Conservation (phyloP, 2,113 vertebrate genomes). For the Odontophorus gujanensis region DNA sequence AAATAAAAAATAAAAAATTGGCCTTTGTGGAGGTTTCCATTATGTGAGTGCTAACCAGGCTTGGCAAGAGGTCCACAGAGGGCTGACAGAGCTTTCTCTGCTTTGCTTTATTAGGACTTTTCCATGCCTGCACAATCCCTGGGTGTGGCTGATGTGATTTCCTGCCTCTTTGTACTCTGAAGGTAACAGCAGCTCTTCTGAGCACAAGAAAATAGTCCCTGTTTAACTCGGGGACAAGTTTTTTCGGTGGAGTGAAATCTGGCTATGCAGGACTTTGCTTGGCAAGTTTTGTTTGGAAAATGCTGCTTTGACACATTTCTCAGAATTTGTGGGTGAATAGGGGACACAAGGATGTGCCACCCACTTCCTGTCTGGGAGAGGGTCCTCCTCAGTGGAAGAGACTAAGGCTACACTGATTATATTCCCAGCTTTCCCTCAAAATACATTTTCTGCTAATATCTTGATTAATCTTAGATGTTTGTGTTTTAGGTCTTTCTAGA, state of each 20-base stretch:
- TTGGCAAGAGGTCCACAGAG: background rate
- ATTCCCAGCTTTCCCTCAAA: background rate
- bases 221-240: rapidly evolving
- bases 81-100: background rate
- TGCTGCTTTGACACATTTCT: background rate
- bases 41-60: background rate
- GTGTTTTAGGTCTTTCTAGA: background rate
- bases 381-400: background rate
- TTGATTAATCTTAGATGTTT: background rate
- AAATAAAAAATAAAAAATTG: background rate
- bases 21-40: background rate
- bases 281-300: background rate
- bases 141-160: slow-evolving; percentile 58
- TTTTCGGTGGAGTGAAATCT: background rate
- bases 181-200: background rate
- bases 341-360: background rate
- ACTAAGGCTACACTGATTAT: background rate
- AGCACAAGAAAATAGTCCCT: background rate
- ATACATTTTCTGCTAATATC: background rate
- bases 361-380: background rate
- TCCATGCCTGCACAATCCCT: background rate
- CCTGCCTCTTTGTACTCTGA: slow-evolving; percentile 8
- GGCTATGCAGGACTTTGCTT: rapidly evolving
- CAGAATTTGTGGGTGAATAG: background rate
- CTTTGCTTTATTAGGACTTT: slow-evolving; percentile 30